Base-by-base conservation (phyloP, 2,888 invertebrate species). In the Euzophera pinguis region DNA sequence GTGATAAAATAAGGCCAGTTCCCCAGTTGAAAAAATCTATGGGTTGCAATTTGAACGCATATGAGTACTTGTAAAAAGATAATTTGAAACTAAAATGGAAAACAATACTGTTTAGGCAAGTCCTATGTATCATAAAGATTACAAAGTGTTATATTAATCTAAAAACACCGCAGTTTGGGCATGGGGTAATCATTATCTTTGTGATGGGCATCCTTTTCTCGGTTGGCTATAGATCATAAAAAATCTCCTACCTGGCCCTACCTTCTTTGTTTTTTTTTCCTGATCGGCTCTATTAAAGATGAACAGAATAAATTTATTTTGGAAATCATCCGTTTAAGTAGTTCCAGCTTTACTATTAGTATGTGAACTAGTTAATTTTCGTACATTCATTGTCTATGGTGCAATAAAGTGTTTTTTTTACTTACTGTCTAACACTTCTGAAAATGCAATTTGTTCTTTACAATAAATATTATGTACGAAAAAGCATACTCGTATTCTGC, bases 221-320 rank as follows among this genome's bases (percentile, higher is more conserved):
- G 8, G 1, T 16, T 22, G 10, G 8, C 29, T 13, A 34, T n/a
- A 37, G 49, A 10, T 29, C 6, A 27, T 9, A 38, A 42, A 50
- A 50, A 50, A 35, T 7, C 8, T 50, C 37, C 38, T 50, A 50
- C 50, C 50, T 50, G 48, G 17, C 9, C 50, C 50, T 3, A 4
- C 10, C 9, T 22, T 3, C 22, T 22, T 5, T 13, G 37, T 14
- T 16, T 39, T n/a, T n/a, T 50, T 50, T 27, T 41, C 12, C 13
- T 10, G 9, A 8, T 27, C n/a, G 13, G 29, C 4, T 4, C 13
- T 27, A 29, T 27, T 29, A 22, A 13, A 13, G 13, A 43, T 43
- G 12, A 43, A 27, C 13, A 42, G 9, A 38, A 38, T 38, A 13
- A 13, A 7, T 38, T 32, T 32, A 32, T 32, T 32, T 32, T 32